Evolutionary conservation across 2,797 vertebrate genomes (phyloP).

Genomic region (Petrocephalus schoutedeni): DNA sequence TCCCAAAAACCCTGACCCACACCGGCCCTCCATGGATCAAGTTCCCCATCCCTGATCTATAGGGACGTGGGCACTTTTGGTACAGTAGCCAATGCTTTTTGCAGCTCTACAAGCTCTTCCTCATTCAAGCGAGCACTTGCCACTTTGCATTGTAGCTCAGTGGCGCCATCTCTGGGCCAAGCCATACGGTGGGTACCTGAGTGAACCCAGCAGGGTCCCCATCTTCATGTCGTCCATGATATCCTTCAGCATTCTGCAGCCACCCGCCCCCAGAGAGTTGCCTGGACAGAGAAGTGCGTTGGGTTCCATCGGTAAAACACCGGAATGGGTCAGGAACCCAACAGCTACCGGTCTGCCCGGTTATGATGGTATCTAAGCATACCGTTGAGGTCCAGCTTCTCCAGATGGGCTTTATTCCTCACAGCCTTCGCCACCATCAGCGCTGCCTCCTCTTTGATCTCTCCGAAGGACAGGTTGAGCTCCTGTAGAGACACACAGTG

Average conservation of each 20-base stretch:
- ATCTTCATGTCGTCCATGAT: constrained; percentile 73
- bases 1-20: no score
- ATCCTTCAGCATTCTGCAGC: constrained; percentile 83
- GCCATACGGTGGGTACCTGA: constrained; percentile 65
- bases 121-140: background rate
- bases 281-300: constrained; percentile 57
- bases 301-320: background rate
- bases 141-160: background rate
- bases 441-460: constrained; percentile 84
- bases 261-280: constrained; percentile 83
- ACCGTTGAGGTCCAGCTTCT: constrained; percentile 94
- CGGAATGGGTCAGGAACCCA: background rate
- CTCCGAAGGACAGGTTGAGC: constrained; percentile 89
- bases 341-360: background rate
- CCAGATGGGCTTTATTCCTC: constrained; percentile 71
- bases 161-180: background rate
- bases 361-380: constrained; percentile 28
- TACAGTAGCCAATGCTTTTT: background rate
- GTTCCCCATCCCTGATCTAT: background rate
- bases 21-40: no score
- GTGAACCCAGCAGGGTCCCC: constrained; percentile 72
- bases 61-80: background rate
- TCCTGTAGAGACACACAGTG: constrained; percentile 60
- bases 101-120: background rate
- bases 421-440: constrained; percentile 74